Percentiles rank a stretch among this genome's conserved stretches.
phyloP scores from a whole-genome alignment of 2,797 vertebrate species.

The Neomorphus geoffroyi region DNA sequence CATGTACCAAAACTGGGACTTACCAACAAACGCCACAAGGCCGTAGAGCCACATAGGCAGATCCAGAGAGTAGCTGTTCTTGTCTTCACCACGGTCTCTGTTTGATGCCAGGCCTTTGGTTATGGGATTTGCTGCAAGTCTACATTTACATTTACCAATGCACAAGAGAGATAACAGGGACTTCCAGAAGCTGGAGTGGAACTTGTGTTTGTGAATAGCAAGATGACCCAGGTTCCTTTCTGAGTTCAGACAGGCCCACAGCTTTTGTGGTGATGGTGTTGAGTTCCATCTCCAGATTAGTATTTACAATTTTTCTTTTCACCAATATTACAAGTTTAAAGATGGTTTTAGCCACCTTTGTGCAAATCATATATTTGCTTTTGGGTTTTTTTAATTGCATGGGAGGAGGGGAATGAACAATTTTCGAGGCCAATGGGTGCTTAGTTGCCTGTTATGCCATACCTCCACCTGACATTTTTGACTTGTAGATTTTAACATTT shows the following conservation, averaged over 20 bases:
- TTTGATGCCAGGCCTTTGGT: not conserved
- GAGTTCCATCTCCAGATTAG: not conserved
- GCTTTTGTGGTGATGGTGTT: not conserved
- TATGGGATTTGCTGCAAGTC: not conserved
- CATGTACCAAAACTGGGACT: not conserved
- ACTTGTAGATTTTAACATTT: not conserved
- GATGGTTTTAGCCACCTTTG: not conserved
- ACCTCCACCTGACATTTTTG: not conserved
- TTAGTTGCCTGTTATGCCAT: not conserved
- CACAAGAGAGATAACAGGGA: not conserved
- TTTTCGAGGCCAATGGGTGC: not conserved
- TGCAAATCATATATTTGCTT: not conserved
- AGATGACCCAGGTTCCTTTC: not conserved
- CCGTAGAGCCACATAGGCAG: not conserved
- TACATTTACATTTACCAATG: not conserved
- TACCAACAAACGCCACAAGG: not conserved
- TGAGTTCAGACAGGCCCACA: not conserved
- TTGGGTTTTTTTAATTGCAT: not conserved
- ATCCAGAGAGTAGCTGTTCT: not conserved
- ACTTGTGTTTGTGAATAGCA: not conserved
- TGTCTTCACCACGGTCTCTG: not conserved
- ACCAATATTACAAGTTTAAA: not conserved
- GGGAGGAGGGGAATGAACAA: not conserved
- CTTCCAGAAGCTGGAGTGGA: not conserved
- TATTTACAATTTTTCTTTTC: accelerated